A percentile compares a stretch with the other conserved stretches of the same genome.
Evolutionary conservation across 30 jellyfish, hydroid and myxozoan genomes (phyloP).

Genomic region (Nemopilema nomurai): DNA sequence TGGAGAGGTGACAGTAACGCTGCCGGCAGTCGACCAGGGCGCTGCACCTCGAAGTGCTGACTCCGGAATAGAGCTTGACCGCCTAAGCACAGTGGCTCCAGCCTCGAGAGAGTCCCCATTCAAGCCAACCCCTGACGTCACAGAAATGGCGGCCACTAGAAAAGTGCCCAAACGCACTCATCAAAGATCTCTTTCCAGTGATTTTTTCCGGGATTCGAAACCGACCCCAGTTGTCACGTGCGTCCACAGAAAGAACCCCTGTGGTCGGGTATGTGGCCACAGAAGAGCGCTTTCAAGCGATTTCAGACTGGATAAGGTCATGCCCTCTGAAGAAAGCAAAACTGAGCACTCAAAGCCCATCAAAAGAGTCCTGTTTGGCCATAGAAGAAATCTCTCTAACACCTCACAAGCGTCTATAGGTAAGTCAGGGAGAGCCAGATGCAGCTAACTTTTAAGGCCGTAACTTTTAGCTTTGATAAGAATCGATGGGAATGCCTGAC

Average conservation of each 20-base stretch:
- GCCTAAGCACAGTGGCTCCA: slow-evolving; percentile 10
- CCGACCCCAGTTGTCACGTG: slow-evolving; percentile 67
- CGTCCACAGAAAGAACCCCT: slow-evolving; percentile 92
- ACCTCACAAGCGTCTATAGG: slow-evolving; percentile 60
- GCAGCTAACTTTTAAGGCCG: too few species aligned
- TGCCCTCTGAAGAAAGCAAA: slow-evolving; percentile 12
- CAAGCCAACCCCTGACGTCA: background rate
- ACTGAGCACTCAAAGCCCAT: slow-evolving; percentile 30
- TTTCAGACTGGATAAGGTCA: slow-evolving; percentile 56
- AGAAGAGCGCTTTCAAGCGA: slow-evolving; percentile 90
- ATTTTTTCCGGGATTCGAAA: slow-evolving; percentile 54
- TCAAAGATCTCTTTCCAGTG: slow-evolving; percentile 66
- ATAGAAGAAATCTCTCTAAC: slow-evolving; percentile 53
- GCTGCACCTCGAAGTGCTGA: slow-evolving; percentile 31
- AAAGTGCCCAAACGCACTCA: slow-evolving; percentile 32
- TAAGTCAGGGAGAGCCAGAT: too few species aligned
- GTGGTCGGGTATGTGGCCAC: slow-evolving; percentile 92
- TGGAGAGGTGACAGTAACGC: slow-evolving; percentile 55
- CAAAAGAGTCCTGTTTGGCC: slow-evolving; percentile 51
- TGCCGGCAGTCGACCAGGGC: slow-evolving; percentile 29
- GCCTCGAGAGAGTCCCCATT: background rate
- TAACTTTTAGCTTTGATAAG: too few species aligned
- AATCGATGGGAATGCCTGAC: too few species aligned
- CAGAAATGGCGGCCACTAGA: background rate
- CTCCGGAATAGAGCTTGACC: slow-evolving; percentile 63